Base-by-base conservation (phyloP, 2,113 vertebrate species). In the Hoplias malabaricus region DNA sequence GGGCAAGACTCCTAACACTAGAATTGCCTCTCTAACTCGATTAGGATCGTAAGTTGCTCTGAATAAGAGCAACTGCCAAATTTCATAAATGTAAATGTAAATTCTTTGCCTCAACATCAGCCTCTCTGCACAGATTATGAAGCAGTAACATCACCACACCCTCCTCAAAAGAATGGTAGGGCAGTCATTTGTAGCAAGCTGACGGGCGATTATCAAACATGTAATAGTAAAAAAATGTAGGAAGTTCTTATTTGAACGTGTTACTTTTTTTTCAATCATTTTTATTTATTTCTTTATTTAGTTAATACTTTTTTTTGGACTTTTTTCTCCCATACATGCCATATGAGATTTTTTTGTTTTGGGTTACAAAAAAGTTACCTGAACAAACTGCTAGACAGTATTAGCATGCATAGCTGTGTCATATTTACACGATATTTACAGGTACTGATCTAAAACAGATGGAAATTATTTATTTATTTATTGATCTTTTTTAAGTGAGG, bases 361-460 rank as follows among this genome's bases (percentile, higher is more conserved):
- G 88, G 91, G 95, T 97, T 98, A 97, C 93, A 96, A 93, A 96
- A 98, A 94, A 97, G 96, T 94, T 97, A 96, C 95, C 95, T 98
- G 96, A 98, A 97, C 92, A 92, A 91, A 97, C 95, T 92, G 92
- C 93, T 95, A 96, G 94, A 94, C 94, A 93, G 92, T 94, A 92
- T 94, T 93, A 94, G 90, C 96, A 98, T 99, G 96, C 97, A 96
- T 94, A 95, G 95, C 86, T 94, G 91, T 91, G 93, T 92, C 87
- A 85, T 96, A 96, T 98, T 96, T 96, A 98, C 95, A 97, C 77
- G 88, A 86, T 98, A 97, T 98, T 95, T 98, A 99, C 96, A 98
- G 82, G 90, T 71, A 85, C 73, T 82, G 85, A 84, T 79, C 89
- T 90, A 90, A 86, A 92, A 93, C 89, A 93, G 87, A 83, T 82